phyloP scores from a whole-genome alignment of 2,888 invertebrate species.

The Cerceris ruficornis region DNA sequence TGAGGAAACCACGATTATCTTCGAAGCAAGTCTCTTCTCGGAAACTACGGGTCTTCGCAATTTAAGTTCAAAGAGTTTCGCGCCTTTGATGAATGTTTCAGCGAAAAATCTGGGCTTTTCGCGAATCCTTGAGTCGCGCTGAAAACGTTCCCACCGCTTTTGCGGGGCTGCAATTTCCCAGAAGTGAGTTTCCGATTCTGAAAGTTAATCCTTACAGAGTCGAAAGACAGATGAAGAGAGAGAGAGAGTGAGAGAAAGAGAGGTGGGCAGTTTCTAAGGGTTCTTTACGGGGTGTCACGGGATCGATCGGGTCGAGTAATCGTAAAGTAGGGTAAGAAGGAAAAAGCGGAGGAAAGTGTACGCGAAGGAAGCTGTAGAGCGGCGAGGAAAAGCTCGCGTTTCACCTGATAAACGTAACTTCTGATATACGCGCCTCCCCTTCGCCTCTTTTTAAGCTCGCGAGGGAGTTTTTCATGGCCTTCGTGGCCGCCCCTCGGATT shows the following conservation, averaged over 20 bases:
- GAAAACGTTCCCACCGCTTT: background rate
- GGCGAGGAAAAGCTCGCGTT: constrained; percentile 36
- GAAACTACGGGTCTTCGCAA: too few relatives aligned
- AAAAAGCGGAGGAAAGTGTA: background rate
- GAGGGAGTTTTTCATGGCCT: constrained; percentile 42
- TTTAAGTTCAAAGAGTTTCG: too few relatives aligned
- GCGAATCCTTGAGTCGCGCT: too few relatives aligned
- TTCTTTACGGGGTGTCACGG: constrained; percentile 20
- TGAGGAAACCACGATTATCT: too few relatives aligned
- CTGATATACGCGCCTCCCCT: constrained; percentile 40
- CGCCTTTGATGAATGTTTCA: too few relatives aligned
- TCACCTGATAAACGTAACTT: constrained; percentile 64
- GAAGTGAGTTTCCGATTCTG: constrained; percentile 47
- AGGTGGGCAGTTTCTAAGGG: constrained; percentile 38
- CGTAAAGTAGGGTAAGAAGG: constrained; percentile 18
- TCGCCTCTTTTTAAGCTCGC: constrained; percentile 14
- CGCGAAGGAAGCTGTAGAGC: constrained; percentile 13
- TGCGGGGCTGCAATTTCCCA: constrained; percentile 44
- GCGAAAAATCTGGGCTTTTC: too few relatives aligned
- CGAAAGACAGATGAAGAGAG: constrained; percentile 2
- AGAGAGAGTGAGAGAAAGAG: constrained; percentile 13
- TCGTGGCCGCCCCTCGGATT: constrained; percentile 30
- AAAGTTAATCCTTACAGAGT: constrained; percentile 64
- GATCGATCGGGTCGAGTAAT: constrained; percentile 49
- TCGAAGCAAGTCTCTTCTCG: too few relatives aligned